These are phyloP conservation scores for Leucopsar rothschildi DNA, from an alignment of 2,113 vertebrate genomes.

Conservation along the genomic window DNA sequence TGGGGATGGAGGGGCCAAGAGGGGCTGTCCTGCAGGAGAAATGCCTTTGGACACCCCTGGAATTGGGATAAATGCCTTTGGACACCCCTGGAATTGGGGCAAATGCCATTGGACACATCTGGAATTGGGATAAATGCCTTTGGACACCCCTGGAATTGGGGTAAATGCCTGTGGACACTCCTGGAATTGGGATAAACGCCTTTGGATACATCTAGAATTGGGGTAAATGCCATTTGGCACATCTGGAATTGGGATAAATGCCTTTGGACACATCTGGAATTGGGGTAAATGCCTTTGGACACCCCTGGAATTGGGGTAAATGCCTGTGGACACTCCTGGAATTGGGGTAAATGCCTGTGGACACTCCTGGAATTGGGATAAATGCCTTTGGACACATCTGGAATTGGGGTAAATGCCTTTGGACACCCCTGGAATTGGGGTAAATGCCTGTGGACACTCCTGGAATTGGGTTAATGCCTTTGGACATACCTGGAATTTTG, in stretches of 20 bases:
- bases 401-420: rapidly evolving
- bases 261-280: background rate
- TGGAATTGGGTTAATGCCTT: background rate
- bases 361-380: rapidly evolving
- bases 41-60: background rate
- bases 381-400: rapidly evolving
- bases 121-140: background rate
- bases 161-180: rapidly evolving
- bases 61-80: rapidly evolving
- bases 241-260: rapidly evolving
- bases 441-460: background rate
- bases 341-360: rapidly evolving
- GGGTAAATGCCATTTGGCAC: too few species aligned
- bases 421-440: rapidly evolving
- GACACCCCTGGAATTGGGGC: rapidly evolving
- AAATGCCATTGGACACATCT: rapidly evolving
- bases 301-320: background rate
- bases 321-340: background rate
- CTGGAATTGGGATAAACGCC: too few species aligned
- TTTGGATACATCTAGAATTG: too few species aligned
- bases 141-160: too few species aligned
- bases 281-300: rapidly evolving
- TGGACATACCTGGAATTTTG: too few species aligned
- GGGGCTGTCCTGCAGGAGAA: background rate
- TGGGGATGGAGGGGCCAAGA: rapidly evolving